Percentiles rank a stretch among this genome's conserved stretches.
These are phyloP conservation scores for Lampris megalopsis DNA, from an alignment of 2,113 vertebrate genomes.

Conservation along the genomic window DNA sequence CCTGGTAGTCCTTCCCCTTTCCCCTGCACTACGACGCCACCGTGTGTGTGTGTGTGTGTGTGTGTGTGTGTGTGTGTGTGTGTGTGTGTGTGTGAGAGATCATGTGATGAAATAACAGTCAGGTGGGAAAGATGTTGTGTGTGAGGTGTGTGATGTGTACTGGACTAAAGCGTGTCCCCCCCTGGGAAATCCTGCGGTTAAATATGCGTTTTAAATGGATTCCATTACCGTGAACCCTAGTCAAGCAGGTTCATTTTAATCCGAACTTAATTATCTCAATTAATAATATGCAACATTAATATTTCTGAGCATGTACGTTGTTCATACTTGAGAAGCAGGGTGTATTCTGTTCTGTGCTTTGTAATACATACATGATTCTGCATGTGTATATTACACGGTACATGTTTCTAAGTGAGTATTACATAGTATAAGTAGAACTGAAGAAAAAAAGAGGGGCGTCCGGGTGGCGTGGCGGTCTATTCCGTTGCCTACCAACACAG, in stretches of 20 bases:
- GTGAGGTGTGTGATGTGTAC: slow-evolving; percentile 48
- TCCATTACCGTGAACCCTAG: slow-evolving; percentile 25
- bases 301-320: no score
- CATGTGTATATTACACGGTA: no score
- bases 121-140: slow-evolving; percentile 3
- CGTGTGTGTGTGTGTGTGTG: slow-evolving; percentile 21
- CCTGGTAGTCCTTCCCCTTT: no score
- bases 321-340: no score
- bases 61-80: slow-evolving; percentile 15
- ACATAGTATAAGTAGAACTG: no score
- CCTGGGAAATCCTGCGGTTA: slow-evolving; percentile 40
- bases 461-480: no score
- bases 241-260: slow-evolving; percentile 37
- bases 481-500: no score
- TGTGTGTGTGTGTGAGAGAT: slow-evolving; percentile 3
- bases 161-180: slow-evolving; percentile 49
- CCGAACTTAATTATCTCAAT: slow-evolving; percentile 44
- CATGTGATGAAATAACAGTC: slow-evolving; percentile 35
- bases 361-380: no score
- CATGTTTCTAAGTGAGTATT: no score
- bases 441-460: no score
- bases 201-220: slow-evolving; percentile 56
- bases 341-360: no score
- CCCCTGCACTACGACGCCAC: no score
- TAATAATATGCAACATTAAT: slow-evolving; percentile 11